Percentiles rank a stretch among this genome's conserved stretches.
phyloP scores from a whole-genome alignment of 2,113 vertebrate species.

The Sigmodon hispidus region DNA sequence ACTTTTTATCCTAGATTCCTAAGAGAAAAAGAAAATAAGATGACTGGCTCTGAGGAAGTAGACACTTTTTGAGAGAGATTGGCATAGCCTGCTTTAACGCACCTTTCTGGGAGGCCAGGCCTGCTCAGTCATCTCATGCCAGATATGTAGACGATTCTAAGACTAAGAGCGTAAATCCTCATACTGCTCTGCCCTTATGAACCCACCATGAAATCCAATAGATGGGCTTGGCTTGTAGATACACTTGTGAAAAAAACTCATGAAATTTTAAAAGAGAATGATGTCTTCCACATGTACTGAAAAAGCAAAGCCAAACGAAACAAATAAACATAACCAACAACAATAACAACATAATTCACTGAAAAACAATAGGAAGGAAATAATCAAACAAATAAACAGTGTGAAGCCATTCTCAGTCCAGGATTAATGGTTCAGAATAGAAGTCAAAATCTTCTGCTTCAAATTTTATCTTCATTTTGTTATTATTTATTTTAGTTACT shows the following conservation, averaged over 20 bases:
- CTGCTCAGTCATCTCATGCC: rapidly evolving
- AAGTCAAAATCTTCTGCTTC: background rate
- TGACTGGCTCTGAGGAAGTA: background rate
- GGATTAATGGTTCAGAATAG: background rate
- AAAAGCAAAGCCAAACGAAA: background rate
- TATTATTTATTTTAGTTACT: background rate
- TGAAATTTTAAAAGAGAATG: background rate
- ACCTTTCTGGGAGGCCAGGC: background rate
- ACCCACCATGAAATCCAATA: background rate
- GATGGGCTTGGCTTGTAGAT: background rate
- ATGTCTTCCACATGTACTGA: background rate
- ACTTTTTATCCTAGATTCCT: background rate
- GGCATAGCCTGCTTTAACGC: background rate
- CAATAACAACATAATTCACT: too few relatives aligned
- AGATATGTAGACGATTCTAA: background rate
- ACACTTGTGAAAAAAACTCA: background rate
- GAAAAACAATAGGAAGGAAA: background rate
- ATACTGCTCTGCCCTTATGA: background rate
- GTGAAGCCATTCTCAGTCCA: background rate
- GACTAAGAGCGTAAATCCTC: rapidly evolving
- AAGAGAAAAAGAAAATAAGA: background rate
- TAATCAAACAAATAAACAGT: background rate
- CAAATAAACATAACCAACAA: too few relatives aligned
- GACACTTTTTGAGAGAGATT: background rate
- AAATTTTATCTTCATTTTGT: background rate